These are phyloP conservation scores for Therioaphis trifolii DNA, from an alignment of 2,888 invertebrate genomes.

Conservation along the genomic window DNA sequence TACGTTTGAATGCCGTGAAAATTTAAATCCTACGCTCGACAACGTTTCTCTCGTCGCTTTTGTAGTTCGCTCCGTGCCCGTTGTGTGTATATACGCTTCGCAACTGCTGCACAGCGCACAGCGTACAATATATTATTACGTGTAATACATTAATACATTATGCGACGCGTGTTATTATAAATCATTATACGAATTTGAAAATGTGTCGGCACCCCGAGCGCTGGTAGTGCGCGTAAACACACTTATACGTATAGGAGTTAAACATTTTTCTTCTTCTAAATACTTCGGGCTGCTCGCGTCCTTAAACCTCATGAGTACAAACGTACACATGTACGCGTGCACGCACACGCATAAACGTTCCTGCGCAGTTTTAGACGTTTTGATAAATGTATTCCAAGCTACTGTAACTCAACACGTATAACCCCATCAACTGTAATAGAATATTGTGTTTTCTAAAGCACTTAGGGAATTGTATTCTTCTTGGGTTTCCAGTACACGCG, in stretches of 20 bases:
- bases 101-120: too few species aligned
- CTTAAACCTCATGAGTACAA: too few species aligned
- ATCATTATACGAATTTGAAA: background rate
- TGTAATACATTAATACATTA: too few species aligned
- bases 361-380: background rate
- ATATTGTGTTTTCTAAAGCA: conserved; percentile 45
- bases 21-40: too few species aligned
- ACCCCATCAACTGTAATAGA: conserved; percentile 42
- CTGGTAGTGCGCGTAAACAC: too few species aligned
- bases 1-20: too few species aligned
- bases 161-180: background rate
- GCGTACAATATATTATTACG: background rate
- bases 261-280: background rate
- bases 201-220: too few species aligned
- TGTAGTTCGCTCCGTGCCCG: too few species aligned
- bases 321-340: too few species aligned
- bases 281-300: background rate
- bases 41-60: too few species aligned
- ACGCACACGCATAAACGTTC: background rate
- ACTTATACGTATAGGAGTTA: background rate
- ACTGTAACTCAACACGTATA: conserved; percentile 25
- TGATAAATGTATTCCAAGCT: conserved; percentile 27
- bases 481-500: background rate
- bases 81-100: too few species aligned
- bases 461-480: conserved; percentile 43